A percentile compares a stretch with the other conserved stretches of the same genome.
Conservation (phyloP, 2,113 vertebrate genomes). For the Boleophthalmus pectinirostris region DNA sequence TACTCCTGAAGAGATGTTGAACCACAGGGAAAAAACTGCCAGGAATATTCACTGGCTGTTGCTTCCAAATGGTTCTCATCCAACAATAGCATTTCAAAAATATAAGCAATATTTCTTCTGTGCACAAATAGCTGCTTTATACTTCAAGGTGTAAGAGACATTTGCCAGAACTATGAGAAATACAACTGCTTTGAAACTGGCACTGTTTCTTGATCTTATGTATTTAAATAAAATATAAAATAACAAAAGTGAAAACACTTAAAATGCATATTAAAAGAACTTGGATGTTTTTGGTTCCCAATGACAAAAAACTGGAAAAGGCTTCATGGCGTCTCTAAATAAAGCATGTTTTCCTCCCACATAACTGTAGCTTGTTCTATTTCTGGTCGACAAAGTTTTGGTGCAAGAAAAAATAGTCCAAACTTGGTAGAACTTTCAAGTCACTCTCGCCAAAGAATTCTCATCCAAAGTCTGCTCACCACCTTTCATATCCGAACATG, state of each 20-base stretch:
- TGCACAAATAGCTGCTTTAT: not conserved
- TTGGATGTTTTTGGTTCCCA: not conserved
- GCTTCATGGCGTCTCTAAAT: not conserved
- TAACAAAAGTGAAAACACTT: not conserved
- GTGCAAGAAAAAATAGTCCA: slow-evolving; percentile 36
- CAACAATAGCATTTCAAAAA: not conserved
- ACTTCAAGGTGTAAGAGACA: not conserved
- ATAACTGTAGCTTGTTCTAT: slow-evolving; percentile 1
- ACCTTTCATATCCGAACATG: slow-evolving; percentile 56
- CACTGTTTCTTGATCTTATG: not conserved
- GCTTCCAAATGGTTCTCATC: too few species aligned
- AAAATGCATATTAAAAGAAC: not conserved
- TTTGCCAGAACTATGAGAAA: not conserved
- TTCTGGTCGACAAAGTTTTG: slow-evolving; percentile 41
- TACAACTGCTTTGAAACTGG: not conserved
- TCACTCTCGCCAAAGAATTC: slow-evolving; percentile 41
- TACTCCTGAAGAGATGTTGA: too few species aligned
- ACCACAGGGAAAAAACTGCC: too few species aligned
- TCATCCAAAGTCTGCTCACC: slow-evolving; percentile 50
- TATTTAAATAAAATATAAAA: not conserved
- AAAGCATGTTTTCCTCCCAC: slow-evolving; percentile 1
- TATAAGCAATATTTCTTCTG: not conserved
- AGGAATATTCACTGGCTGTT: too few species aligned
- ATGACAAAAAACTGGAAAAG: not conserved
- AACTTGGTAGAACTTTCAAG: slow-evolving; percentile 59